A percentile compares a stretch with the other conserved stretches of the same genome.
Evolutionary conservation across 2,888 invertebrate genomes (phyloP).

Genomic region (Cataglyphis cursor): DNA sequence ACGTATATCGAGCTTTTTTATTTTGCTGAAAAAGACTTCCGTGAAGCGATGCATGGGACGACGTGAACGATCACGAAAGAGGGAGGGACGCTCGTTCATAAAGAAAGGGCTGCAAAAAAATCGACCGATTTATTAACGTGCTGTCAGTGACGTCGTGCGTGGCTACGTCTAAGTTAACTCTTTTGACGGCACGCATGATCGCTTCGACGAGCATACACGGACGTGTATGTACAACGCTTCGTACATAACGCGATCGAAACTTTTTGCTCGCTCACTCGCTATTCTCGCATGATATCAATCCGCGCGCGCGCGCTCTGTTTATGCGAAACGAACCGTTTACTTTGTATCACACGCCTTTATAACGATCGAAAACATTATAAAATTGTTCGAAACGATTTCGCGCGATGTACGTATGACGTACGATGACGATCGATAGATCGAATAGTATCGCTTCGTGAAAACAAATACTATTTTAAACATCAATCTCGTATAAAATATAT

Average conservation of each 20-base stretch:
- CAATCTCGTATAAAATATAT: constrained; percentile 21
- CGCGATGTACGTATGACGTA: neutral
- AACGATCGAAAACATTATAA: constrained; percentile 24
- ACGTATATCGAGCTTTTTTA: constrained; percentile 56
- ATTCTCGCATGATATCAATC: constrained; percentile 54
- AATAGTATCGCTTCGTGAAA: neutral
- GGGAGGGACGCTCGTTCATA: constrained; percentile 72
- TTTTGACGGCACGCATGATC: constrained; percentile 55
- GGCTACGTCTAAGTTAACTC: constrained; percentile 57
- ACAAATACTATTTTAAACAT: constrained; percentile 10
- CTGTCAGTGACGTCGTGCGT: constrained; percentile 54
- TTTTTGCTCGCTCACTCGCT: constrained; percentile 54
- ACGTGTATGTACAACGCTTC: constrained; percentile 4
- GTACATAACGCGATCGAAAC: constrained; percentile 43
- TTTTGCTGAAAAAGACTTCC: constrained; percentile 54
- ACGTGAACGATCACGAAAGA: constrained; percentile 45
- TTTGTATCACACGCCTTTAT: constrained; percentile 19
- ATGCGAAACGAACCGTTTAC: constrained; percentile 53
- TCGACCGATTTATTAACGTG: constrained; percentile 80
- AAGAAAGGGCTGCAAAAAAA: constrained; percentile 73
- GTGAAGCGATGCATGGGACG: constrained; percentile 33
- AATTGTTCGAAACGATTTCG: constrained; percentile 27
- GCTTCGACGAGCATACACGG: constrained; percentile 45
- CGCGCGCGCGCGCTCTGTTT: constrained; percentile 42
- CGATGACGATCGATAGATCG: constrained; percentile 11